phyloP scores from a whole-genome alignment of 1,140 invertebrate genomes.

The Triops cancriformis region DNA sequence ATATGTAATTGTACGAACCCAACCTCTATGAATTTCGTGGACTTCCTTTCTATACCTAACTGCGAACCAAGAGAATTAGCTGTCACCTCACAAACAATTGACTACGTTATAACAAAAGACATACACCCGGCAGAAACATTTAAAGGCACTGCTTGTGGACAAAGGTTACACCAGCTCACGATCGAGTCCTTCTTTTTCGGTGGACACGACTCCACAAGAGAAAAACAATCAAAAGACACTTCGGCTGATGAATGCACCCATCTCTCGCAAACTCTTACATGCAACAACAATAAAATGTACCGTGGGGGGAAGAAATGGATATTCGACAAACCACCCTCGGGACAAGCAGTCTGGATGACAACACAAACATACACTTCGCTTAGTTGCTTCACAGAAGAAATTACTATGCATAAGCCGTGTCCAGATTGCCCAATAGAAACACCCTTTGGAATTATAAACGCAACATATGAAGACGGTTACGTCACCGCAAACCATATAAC shows the following conservation, averaged over 20 bases:
- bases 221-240: neutral
- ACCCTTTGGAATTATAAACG: neutral
- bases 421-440: neutral
- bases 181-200: neutral
- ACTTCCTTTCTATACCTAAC: no score
- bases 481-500: neutral
- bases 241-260: neutral
- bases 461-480: neutral
- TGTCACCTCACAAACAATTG: no score
- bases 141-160: neutral
- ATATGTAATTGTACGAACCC: no score
- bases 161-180: neutral
- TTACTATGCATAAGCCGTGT: neutral
- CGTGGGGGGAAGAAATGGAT: no score
- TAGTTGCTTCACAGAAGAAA: neutral
- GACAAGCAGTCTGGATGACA: neutral
- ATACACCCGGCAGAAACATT: neutral
- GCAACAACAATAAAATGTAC: neutral
- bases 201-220: neutral
- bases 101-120: neutral
- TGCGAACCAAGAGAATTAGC: no score
- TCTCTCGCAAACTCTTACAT: neutral
- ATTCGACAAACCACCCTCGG: neutral
- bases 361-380: neutral
- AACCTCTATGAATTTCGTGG: no score